Evolutionary conservation across 2,797 vertebrate genomes (phyloP).

Genomic region (Helicolenus hilgendorfi): DNA sequence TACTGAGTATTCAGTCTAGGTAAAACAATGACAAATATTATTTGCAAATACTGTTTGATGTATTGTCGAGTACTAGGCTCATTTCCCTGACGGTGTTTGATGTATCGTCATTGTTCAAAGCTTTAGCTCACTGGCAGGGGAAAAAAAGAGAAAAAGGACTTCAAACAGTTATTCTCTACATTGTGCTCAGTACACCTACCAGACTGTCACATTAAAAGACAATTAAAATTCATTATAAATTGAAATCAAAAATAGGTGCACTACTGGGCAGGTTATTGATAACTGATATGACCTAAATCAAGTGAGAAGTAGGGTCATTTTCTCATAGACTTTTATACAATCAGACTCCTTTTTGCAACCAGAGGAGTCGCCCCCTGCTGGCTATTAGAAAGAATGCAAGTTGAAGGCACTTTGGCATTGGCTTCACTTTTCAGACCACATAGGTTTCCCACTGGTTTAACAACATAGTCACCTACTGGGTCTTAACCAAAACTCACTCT

Average conservation of each 20-base stretch:
- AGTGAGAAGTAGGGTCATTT: too few relatives aligned
- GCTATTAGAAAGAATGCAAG: too few relatives aligned
- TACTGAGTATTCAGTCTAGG: neutral
- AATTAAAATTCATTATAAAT: neutral
- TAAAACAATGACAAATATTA: neutral
- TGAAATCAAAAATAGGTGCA: neutral
- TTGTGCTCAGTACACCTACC: neutral
- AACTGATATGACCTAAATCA: neutral
- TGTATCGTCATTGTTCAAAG: neutral
- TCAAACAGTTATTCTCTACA: neutral
- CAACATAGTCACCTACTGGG: too few relatives aligned
- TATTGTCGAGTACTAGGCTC: neutral
- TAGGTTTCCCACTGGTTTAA: too few relatives aligned
- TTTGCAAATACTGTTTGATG: neutral
- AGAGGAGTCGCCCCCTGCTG: too few relatives aligned
- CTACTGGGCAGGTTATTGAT: neutral
- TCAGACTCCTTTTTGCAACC: too few relatives aligned
- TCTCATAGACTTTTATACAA: too few relatives aligned
- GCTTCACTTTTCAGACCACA: too few relatives aligned
- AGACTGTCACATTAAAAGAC: neutral
- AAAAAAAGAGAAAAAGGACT: neutral
- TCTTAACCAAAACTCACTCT: neutral
- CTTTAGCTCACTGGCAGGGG: neutral
- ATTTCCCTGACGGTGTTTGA: neutral
- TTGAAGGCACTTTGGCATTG: too few relatives aligned